Percentiles rank a stretch among this genome's conserved stretches.
Evolutionary conservation across 2,113 vertebrate genomes (phyloP).

Genomic region (Panthera leo): DNA sequence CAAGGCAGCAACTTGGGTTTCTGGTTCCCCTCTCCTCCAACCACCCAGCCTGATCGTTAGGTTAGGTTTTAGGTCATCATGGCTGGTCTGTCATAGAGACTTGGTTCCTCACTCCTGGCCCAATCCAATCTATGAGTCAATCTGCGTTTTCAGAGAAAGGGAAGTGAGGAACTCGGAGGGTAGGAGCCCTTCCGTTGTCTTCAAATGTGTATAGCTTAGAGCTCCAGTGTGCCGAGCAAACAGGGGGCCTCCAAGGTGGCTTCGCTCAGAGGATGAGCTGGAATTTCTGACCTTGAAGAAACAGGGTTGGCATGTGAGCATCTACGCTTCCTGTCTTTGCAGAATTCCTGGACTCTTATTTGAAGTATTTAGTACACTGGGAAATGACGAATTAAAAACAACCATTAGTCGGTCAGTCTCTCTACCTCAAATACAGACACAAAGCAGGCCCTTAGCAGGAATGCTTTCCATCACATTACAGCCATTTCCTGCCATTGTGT

Average conservation of each 20-base stretch:
- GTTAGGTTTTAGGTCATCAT: background rate
- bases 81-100: background rate
- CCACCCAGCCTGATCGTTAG: background rate
- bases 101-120: background rate
- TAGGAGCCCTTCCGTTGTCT: rapidly evolving
- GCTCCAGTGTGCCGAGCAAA: background rate
- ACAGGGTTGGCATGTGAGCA: too few relatives aligned
- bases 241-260: background rate
- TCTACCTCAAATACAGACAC: background rate
- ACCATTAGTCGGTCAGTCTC: background rate
- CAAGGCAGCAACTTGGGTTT: background rate
- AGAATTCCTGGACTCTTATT: background rate
- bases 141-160: background rate
- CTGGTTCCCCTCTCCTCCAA: background rate
- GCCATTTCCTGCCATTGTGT: slow-evolving; percentile 67
- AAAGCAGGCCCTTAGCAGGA: background rate
- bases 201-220: background rate
- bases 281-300: background rate
- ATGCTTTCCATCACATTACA: background rate
- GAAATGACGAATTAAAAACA: background rate
- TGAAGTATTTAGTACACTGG: background rate
- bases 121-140: background rate
- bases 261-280: background rate
- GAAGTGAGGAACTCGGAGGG: background rate
- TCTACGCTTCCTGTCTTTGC: background rate